Percentiles rank a stretch among this genome's conserved stretches.
These are phyloP conservation scores for Intellagama lesueurii DNA, from an alignment of 2,797 vertebrate genomes.

Conservation along the genomic window DNA sequence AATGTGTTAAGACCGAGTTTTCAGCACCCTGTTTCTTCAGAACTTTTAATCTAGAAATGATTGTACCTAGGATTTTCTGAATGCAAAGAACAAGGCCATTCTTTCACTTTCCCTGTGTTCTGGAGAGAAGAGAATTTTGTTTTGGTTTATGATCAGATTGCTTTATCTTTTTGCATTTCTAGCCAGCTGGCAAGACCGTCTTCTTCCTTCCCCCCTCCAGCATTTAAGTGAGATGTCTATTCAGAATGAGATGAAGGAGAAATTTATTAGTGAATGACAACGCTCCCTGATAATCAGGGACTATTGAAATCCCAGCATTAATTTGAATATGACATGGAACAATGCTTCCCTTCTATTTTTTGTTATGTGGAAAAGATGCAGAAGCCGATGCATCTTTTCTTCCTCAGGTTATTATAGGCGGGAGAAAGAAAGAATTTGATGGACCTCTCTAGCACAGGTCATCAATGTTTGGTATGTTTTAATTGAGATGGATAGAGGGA, in stretches of 20 bases:
- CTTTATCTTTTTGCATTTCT: too few species aligned
- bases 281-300: constrained; percentile 82
- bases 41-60: too few species aligned
- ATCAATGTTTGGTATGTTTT: constrained; percentile 78
- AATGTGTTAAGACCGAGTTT: too few species aligned
- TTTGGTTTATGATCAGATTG: too few species aligned
- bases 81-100: too few species aligned
- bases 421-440: constrained; percentile 65
- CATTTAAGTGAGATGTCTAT: constrained; percentile 66
- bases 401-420: constrained; percentile 75
- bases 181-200: constrained; percentile 27
- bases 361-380: constrained; percentile 73
- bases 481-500: constrained; percentile 82
- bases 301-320: constrained; percentile 82
- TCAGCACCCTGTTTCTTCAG: too few species aligned
- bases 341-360: constrained; percentile 75
- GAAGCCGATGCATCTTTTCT: constrained; percentile 75
- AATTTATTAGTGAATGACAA: constrained; percentile 80
- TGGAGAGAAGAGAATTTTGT: too few species aligned
- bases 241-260: constrained; percentile 75
- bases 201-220: constrained; percentile 35
- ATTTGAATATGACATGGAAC: constrained; percentile 79
- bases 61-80: too few species aligned
- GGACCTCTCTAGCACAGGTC: constrained; percentile 73
- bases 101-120: too few species aligned